Evolutionary conservation across 2,797 vertebrate species (phyloP), one percentile per base, ranked within the genome.

Genomic region (Crax fasciolata): DNA sequence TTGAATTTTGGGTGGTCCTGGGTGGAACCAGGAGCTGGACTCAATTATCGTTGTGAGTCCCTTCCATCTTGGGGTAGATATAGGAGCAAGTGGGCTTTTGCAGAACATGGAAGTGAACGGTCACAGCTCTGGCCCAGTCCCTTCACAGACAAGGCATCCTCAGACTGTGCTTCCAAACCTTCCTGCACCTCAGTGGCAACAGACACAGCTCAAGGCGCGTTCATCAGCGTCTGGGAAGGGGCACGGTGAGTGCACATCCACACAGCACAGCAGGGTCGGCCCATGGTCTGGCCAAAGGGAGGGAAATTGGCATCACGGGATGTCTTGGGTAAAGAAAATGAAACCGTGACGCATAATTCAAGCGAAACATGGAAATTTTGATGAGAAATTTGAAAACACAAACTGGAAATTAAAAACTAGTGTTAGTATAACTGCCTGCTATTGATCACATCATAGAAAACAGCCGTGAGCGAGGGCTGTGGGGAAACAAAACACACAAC

Each of bases 401-500:
- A 92, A 51, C 32, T 80, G 84, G 74, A 96, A 95, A 84, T 87
- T 87, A 94, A 89, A 72, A 91, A 25, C 28, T 63, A 61, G 16
- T 95, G 70, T 95, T 93, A 89, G 67, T 81, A 81, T 39, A 91
- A 73, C 61, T 75, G 25, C 52, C 21, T 89, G 72, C 41, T 43
- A 66, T 86, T 87, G 75, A 91, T 93, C 62, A 24, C 65, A 58
- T 73, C 66, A 78, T 39, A 87, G 72, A 85, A 94, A 91, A 75
- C 39, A 67, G 44, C 24, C 70, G 62, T 23, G 78, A 80, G 62
- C 10, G 68, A 73, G 52, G 48, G 48, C 62, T 58, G 14, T 43
- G 52, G 24, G 58, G 48, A 82, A 76, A 83, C 55, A 58, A 84
- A 62, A 27, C 21, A 28, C 32, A 74, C 35, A 88, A 70, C 51